Evolutionary conservation across 2,888 invertebrate species (phyloP).

Genomic region (Dione vanillae): DNA sequence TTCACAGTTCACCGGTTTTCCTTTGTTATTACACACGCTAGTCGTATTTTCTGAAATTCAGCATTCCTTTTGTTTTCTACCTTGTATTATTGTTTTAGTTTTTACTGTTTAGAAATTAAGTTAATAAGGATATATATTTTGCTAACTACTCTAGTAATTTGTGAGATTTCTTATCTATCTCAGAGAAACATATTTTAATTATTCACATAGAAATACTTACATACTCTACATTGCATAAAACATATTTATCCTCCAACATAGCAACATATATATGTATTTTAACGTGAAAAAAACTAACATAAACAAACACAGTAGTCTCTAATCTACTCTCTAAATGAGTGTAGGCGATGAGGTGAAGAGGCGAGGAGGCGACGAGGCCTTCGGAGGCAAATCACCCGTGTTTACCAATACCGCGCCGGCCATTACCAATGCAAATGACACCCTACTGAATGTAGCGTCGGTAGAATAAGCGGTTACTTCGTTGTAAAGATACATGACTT

Average conservation of each 20-base stretch:
- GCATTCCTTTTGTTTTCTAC: background rate
- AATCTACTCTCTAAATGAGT: conserved; percentile 4
- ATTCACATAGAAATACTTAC: background rate
- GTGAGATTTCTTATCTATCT: too few relatives aligned
- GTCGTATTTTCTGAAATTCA: background rate
- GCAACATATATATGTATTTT: too few relatives aligned
- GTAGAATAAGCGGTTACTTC: conserved; percentile 29
- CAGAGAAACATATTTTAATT: too few relatives aligned
- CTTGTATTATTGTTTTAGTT: too few relatives aligned
- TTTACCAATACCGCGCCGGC: conserved; percentile 72
- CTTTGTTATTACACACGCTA: background rate
- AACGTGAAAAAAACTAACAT: background rate
- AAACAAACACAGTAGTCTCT: background rate
- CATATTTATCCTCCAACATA: background rate
- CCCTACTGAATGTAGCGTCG: conserved; percentile 70
- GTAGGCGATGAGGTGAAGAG: conserved; percentile 26
- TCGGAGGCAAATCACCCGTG: conserved; percentile 63
- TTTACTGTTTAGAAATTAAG: too few relatives aligned
- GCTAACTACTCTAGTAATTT: too few relatives aligned
- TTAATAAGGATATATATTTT: too few relatives aligned
- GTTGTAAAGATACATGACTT: background rate
- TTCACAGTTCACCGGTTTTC: conserved; percentile 14
- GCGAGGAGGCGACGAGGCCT: background rate
- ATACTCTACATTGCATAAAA: too few relatives aligned
- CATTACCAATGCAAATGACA: conserved; percentile 84